Percentiles rank a stretch among this genome's conserved stretches.
phyloP scores from a whole-genome alignment of 1,140 invertebrate genomes.

The Lepidostoma basale region DNA sequence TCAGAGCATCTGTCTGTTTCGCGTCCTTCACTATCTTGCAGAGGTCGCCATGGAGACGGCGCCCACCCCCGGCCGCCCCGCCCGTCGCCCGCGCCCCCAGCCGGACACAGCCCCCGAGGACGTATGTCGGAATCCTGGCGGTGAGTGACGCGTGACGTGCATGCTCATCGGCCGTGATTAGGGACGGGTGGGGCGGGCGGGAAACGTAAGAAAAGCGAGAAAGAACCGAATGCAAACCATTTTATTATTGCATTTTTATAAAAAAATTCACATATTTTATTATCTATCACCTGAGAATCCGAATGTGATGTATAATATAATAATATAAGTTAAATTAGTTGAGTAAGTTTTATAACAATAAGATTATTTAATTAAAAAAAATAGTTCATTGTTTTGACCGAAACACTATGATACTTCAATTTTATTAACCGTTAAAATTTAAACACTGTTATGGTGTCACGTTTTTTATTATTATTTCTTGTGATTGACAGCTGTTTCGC shows the following conservation, averaged over 20 bases:
- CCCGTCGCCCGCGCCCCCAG: neutral
- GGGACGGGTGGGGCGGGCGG: conserved; percentile 17
- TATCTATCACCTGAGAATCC: neutral
- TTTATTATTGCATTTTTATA: neutral
- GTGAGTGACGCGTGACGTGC: conserved; percentile 46
- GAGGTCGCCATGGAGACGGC: conserved; percentile 21
- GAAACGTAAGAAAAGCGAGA: neutral
- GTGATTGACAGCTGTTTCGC: no score
- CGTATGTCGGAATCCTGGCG: conserved; percentile 41
- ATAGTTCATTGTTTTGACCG: no score
- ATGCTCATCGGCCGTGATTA: conserved; percentile 45
- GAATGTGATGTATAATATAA: no score
- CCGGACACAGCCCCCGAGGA: conserved; percentile 23
- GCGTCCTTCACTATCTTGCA: conserved; percentile 14
- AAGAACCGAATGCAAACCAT: conserved; percentile 16
- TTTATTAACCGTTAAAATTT: no score
- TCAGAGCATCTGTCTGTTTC: conserved; percentile 1
- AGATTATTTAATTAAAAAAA: no score
- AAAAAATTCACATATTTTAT: neutral
- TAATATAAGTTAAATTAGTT: no score
- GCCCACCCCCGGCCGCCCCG: neutral
- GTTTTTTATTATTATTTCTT: no score
- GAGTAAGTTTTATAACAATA: no score
- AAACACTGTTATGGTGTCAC: no score
- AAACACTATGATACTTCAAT: no score